Evolutionary conservation across 2,797 vertebrate species (phyloP).

Genomic region (Hypotaenidia philippensis): DNA sequence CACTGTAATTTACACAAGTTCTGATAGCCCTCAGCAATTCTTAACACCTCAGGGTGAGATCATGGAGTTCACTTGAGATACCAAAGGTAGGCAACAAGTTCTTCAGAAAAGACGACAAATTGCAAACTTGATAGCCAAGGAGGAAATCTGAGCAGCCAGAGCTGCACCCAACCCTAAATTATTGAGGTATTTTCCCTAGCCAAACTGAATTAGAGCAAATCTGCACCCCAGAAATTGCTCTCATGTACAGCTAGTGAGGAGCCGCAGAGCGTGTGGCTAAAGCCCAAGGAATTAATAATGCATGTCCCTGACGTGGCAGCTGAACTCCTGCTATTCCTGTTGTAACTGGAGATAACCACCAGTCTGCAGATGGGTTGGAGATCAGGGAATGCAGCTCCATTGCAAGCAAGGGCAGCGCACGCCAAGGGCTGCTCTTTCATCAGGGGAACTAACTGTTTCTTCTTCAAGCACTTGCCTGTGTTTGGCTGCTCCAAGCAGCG

Average conservation of each 20-base stretch:
- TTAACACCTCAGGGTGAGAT: slow-evolving; percentile 83
- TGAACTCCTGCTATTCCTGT: background rate
- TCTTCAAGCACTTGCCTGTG: background rate
- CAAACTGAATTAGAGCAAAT: background rate
- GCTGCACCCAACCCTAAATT: background rate
- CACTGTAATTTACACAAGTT: slow-evolving; percentile 86
- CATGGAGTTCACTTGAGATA: slow-evolving; percentile 72
- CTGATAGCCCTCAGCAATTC: slow-evolving; percentile 83
- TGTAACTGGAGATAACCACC: slow-evolving; percentile 26
- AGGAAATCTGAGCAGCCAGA: slow-evolving; percentile 22
- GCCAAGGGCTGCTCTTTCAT: background rate
- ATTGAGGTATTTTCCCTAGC: background rate
- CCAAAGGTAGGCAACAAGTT: slow-evolving; percentile 71
- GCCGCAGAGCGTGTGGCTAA: background rate
- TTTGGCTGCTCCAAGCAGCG: background rate
- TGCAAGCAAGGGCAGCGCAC: background rate
- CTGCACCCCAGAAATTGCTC: slow-evolving; percentile 5
- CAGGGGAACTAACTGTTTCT: background rate
- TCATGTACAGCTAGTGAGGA: background rate
- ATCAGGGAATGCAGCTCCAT: background rate
- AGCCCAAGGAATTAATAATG: slow-evolving; percentile 27
- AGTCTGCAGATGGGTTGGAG: background rate
- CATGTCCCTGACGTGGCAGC: background rate
- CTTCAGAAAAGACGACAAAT: slow-evolving; percentile 75
- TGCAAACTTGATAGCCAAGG: slow-evolving; percentile 60